Evolutionary conservation across 2,888 invertebrate species (phyloP).

Genomic region (Microplitis manilae): DNA sequence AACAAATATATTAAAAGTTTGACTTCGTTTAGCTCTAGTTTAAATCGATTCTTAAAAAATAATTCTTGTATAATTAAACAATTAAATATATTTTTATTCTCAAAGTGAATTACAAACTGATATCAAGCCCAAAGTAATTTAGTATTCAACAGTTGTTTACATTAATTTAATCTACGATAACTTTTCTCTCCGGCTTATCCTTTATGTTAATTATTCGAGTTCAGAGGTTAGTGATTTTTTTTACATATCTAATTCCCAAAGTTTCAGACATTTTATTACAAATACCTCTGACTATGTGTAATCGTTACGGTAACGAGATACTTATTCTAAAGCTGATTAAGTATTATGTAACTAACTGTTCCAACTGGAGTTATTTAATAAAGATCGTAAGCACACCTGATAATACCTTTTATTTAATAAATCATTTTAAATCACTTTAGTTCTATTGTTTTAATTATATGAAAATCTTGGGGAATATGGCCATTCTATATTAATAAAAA

Average conservation of each 20-base stretch:
- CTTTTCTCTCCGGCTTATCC: background rate
- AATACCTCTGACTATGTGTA: background rate
- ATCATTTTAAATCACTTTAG: no score
- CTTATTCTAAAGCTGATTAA: background rate
- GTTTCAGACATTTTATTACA: background rate
- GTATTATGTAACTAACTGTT: background rate
- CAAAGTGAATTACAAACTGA: background rate
- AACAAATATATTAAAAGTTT: background rate
- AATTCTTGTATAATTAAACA: background rate
- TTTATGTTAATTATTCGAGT: background rate
- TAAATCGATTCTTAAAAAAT: background rate
- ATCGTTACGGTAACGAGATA: background rate
- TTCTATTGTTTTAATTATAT: no score
- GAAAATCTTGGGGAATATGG: no score
- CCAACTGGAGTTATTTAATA: background rate
- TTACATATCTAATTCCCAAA: background rate
- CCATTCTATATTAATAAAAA: no score
- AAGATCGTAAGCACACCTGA: no score
- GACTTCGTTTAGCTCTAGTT: background rate
- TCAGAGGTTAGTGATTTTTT: background rate
- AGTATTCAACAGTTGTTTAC: background rate
- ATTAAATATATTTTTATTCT: background rate
- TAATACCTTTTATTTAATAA: no score
- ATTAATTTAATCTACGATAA: background rate
- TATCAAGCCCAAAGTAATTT: background rate